These are phyloP conservation scores for Nemotelus pantherinus DNA, from an alignment of 2,888 invertebrate genomes.

Conservation along the genomic window DNA sequence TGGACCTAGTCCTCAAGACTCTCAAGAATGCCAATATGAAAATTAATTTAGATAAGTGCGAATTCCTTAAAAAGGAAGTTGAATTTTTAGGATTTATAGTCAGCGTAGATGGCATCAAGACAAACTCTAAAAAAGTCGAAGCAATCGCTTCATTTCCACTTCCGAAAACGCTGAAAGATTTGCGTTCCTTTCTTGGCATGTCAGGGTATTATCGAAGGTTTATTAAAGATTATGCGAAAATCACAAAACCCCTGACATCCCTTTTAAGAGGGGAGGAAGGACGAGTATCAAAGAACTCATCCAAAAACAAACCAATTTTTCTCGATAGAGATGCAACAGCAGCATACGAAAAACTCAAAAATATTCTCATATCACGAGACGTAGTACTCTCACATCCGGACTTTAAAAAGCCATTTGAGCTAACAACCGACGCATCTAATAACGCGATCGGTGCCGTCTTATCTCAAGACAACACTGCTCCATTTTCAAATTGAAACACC, in stretches of 20 bases:
- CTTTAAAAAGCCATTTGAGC: slow-evolving; percentile 20
- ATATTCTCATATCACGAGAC: background rate
- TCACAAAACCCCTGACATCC: background rate
- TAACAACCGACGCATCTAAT: slow-evolving; percentile 35
- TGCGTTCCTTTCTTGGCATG: slow-evolving; percentile 42
- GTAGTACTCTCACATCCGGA: background rate
- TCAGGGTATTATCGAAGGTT: slow-evolving; percentile 47
- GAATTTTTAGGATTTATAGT: slow-evolving; percentile 47
- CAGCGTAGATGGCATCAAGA: slow-evolving; percentile 37
- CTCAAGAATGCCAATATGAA: slow-evolving; percentile 30
- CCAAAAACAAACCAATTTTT: background rate
- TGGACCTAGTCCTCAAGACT: slow-evolving; percentile 33
- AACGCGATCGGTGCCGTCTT: slow-evolving; percentile 43
- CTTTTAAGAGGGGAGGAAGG: no score
- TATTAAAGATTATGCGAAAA: slow-evolving; percentile 43
- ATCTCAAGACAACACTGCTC: background rate
- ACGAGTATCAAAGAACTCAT: slow-evolving; percentile 1
- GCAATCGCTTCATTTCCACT: slow-evolving; percentile 42
- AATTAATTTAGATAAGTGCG: slow-evolving; percentile 32
- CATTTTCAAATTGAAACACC: no score
- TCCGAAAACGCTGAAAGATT: slow-evolving; percentile 42
- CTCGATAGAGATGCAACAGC: background rate
- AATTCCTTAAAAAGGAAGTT: slow-evolving; percentile 28
- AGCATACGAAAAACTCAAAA: background rate
- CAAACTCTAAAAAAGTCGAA: slow-evolving; percentile 44